A percentile compares a stretch with the other conserved stretches of the same genome.
Evolutionary conservation across 1,140 invertebrate genomes (phyloP).

Genomic region (Dinothrombium tinctorium): DNA sequence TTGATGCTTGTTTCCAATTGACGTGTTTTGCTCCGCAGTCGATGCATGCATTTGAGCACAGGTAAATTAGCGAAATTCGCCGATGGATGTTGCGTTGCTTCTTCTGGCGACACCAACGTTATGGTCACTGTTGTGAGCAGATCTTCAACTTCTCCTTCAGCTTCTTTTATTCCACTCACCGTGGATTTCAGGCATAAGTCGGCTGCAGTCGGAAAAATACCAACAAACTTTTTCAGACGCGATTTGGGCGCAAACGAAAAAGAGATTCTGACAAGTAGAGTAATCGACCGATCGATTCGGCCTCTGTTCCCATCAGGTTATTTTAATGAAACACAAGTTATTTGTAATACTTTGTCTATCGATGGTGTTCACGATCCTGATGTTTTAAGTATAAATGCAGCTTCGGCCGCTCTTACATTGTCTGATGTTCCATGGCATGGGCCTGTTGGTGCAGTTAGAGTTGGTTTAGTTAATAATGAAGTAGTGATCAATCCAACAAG

Average conservation of each 20-base stretch:
- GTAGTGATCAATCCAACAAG: slow-evolving; percentile 66
- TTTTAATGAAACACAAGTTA: slow-evolving; percentile 55
- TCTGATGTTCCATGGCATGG: slow-evolving; percentile 96
- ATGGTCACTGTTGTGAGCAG: slow-evolving; percentile 71
- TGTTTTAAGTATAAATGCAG: slow-evolving; percentile 76
- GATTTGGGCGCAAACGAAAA: slow-evolving; percentile 63
- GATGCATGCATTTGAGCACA: slow-evolving; percentile 21
- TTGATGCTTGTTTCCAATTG: too few relatives aligned
- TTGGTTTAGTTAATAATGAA: slow-evolving; percentile 50
- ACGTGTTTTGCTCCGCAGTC: too few relatives aligned
- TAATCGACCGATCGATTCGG: slow-evolving; percentile 70
- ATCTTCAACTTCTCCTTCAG: slow-evolving; percentile 24
- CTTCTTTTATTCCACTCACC: slow-evolving; percentile 53
- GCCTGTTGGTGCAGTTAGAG: slow-evolving; percentile 70
- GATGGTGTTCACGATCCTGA: slow-evolving; percentile 72
- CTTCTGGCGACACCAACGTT: slow-evolving; percentile 61
- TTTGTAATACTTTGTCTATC: slow-evolving; percentile 78
- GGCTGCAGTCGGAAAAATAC: slow-evolving; percentile 81
- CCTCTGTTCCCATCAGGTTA: slow-evolving; percentile 61
- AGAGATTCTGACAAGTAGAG: slow-evolving; percentile 68
- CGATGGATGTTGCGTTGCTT: slow-evolving; percentile 19
- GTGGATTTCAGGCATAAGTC: slow-evolving; percentile 88
- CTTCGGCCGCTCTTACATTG: slow-evolving; percentile 66
- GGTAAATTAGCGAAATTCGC: slow-evolving; percentile 47
- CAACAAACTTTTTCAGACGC: slow-evolving; percentile 74